These are phyloP conservation scores for Philaenus spumarius DNA, from an alignment of 1,140 invertebrate species.

Conservation along the genomic window DNA sequence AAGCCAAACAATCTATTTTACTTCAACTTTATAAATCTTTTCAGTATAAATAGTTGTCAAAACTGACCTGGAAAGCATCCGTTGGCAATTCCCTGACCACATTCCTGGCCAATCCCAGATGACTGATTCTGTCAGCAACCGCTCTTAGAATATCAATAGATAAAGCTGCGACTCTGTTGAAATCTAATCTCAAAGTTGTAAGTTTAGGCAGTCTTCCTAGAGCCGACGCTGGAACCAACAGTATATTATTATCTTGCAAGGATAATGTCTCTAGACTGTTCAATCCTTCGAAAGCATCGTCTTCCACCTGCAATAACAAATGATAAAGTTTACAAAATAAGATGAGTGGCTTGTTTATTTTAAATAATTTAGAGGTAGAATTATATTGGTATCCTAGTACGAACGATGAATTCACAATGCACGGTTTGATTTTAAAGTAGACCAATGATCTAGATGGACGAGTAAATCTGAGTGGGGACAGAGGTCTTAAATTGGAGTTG, in stretches of 20 bases:
- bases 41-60: no score
- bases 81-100: conserved; percentile 77
- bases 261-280: conserved; percentile 66
- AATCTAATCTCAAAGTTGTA: conserved; percentile 67
- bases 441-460: no score
- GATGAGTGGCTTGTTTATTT: no score
- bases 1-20: no score
- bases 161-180: conserved; percentile 79
- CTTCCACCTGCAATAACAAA: conserved; percentile 74
- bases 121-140: conserved; percentile 52
- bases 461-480: no score
- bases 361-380: no score
- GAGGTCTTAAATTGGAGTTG: no score
- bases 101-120: conserved; percentile 68
- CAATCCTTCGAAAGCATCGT: conserved; percentile 75
- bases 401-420: no score
- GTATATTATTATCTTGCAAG: conserved; percentile 81
- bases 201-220: conserved; percentile 66
- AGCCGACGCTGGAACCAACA: conserved; percentile 72
- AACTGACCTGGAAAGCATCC: conserved; percentile 57
- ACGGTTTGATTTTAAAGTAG: no score
- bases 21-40: no score
- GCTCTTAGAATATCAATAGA: conserved; percentile 68
- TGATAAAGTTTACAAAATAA: no score
- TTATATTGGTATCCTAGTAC: no score